These are phyloP conservation scores for Gonioctena quinquepunctata DNA, from an alignment of 1,140 invertebrate genomes.

Conservation along the genomic window DNA sequence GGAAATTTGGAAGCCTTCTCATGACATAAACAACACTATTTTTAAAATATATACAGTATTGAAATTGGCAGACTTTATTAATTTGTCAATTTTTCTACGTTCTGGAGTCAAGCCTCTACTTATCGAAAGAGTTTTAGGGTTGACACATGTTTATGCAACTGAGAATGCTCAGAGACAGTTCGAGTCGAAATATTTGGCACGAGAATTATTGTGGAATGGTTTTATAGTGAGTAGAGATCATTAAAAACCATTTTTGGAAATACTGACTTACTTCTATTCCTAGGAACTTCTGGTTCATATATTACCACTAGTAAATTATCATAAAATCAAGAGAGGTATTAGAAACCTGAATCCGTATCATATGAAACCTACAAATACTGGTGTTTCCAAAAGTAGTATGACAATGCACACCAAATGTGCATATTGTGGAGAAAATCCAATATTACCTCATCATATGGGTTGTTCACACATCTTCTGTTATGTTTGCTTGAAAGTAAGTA, in stretches of 20 bases:
- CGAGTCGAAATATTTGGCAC: slow-evolving; percentile 48
- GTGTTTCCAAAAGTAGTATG: slow-evolving; percentile 40
- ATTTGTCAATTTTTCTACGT: slow-evolving; percentile 49
- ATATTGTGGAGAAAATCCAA: slow-evolving; percentile 61
- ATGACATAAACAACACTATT: slow-evolving; percentile 34
- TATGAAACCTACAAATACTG: slow-evolving; percentile 26
- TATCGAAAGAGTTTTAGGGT: slow-evolving; percentile 47
- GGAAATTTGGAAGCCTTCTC: slow-evolving; percentile 41
- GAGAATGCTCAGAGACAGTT: slow-evolving; percentile 39
- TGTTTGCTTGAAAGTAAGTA: slow-evolving; percentile 63
- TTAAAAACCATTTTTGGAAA: too few species aligned
- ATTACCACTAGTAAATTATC: slow-evolving; percentile 52
- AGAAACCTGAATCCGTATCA: slow-evolving; percentile 45
- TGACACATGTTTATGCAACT: slow-evolving; percentile 46
- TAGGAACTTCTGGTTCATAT: slow-evolving; percentile 49
- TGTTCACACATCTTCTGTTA: slow-evolving; percentile 69
- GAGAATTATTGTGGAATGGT: slow-evolving; percentile 54
- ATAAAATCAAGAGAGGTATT: slow-evolving; percentile 47
- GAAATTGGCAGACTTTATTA: slow-evolving; percentile 47
- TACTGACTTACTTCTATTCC: too few species aligned
- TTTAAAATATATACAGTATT: slow-evolving; percentile 34
- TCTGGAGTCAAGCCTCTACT: slow-evolving; percentile 46
- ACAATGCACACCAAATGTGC: slow-evolving; percentile 60
- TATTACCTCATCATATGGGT: slow-evolving; percentile 66
- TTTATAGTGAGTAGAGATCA: slow-evolving; percentile 48